A percentile compares a stretch with the other conserved stretches of the same genome.
Conservation (phyloP, 2,113 vertebrate species). For the Corythornis cristatus region DNA sequence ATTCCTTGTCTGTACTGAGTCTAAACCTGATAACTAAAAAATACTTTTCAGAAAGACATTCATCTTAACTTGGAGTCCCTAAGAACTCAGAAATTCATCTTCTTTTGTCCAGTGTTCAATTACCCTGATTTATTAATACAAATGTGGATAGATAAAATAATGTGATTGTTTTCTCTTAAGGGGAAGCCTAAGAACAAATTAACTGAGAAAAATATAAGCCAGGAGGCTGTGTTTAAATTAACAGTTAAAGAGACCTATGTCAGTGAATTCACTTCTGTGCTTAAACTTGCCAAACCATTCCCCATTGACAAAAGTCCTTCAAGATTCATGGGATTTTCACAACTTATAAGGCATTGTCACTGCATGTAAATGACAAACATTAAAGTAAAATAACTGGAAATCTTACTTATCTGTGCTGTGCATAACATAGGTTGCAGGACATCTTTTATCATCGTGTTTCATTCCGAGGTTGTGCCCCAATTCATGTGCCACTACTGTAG, state of each 20-base stretch:
- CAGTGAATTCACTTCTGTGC: neutral
- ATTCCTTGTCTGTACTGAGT: neutral
- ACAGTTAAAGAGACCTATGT: neutral
- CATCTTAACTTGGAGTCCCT: neutral
- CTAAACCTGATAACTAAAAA: neutral
- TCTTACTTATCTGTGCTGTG: constrained; percentile 71
- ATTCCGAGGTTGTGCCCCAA: constrained; percentile 90
- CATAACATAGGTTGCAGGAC: constrained; percentile 82
- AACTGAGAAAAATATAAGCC: neutral
- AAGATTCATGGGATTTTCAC: neutral
- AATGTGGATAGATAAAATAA: neutral
- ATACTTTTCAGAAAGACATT: neutral
- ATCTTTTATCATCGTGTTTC: constrained; percentile 77
- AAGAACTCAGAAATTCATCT: neutral
- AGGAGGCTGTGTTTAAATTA: neutral
- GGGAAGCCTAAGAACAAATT: neutral
- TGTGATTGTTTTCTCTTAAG: neutral
- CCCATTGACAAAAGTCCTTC: neutral
- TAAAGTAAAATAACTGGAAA: neutral
- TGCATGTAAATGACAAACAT: neutral
- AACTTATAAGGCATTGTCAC: neutral
- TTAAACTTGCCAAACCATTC: neutral
- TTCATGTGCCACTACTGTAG: constrained; percentile 86
- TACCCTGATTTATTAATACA: neutral
- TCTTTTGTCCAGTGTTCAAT: neutral